Conservation (phyloP, 2,797 vertebrate species). For the Ctenopoma multispine region DNA sequence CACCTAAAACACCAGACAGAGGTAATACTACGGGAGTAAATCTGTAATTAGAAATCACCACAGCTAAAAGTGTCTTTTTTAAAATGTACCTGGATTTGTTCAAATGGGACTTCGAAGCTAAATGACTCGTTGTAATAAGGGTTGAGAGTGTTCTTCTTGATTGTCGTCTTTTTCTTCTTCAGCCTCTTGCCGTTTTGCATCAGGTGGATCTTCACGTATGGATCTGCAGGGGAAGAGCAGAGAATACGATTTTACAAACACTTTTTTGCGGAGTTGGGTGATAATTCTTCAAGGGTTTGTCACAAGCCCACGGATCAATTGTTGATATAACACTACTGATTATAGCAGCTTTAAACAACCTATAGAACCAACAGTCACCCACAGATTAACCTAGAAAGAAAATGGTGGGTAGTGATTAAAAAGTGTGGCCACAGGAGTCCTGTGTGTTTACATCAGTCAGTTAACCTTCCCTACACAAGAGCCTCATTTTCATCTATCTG, state of each 20-base stretch:
- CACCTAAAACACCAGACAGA: slow-evolving; percentile 6
- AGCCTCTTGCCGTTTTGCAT: slow-evolving; percentile 99
- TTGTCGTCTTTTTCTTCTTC: slow-evolving; percentile 99
- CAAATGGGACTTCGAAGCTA: slow-evolving; percentile 99
- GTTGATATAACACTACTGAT: slow-evolving; percentile 1
- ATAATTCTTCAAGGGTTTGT: neutral
- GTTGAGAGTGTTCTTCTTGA: slow-evolving; percentile 99
- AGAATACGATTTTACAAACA: neutral
- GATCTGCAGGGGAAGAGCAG: slow-evolving; percentile 84
- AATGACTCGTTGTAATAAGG: slow-evolving; percentile 99
- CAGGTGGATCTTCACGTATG: slow-evolving; percentile 99
- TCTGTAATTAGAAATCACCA: slow-evolving; percentile 29
- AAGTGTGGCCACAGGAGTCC: neutral
- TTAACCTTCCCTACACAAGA: slow-evolving; percentile 59
- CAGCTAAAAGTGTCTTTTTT: slow-evolving; percentile 28
- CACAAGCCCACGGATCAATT: neutral
- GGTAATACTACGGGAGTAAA: neutral
- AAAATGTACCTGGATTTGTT: slow-evolving; percentile 97
- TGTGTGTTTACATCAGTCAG: slow-evolving; percentile 51
- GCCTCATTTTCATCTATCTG: slow-evolving; percentile 61
- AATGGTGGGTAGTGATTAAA: neutral
- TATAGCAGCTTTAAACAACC: neutral
- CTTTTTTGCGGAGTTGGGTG: neutral
- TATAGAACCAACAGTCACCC: neutral
- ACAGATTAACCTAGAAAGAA: neutral